Evolutionary conservation across 2,797 vertebrate genomes (phyloP), one percentile per base, ranked within the genome.

Genomic region (Argyrosomus regius): DNA sequence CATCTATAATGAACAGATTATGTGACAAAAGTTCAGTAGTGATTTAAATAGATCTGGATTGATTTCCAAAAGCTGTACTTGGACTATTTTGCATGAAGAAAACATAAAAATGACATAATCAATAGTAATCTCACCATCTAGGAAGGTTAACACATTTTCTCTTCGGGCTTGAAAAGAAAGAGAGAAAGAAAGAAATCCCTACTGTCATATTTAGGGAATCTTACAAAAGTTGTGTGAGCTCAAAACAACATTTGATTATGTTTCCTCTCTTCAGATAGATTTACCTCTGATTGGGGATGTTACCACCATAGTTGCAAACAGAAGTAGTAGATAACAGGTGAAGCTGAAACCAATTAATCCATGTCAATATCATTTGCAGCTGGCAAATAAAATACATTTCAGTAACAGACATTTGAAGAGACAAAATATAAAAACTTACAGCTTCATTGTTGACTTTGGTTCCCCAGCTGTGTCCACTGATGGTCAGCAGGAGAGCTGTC

Each of bases 271-370:
- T 75, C 16, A 26, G 4, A 58, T 54, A 26, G 5, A 14, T 75
- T 87, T 90, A 96, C 95, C 94, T 94, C 80, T 91, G 49, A 91
- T 22, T 63, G 89, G 83, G 31, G 86, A 84, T 64, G 92, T 76
- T 60, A 60, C 48, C 46, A 86, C 91, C 41, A 74, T 67, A 41
- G 85, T 81, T 65, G 80, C 64, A 73, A 92, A 76, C 0, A 70
- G 62, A 72, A 94, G 53, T 65, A 93, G 48, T 3, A 87, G 18
- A 80, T 77, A 79, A 81, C 24, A 80, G 35, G 78, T 3, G 2
- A 86, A 83, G 56, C 92, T 93, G 78, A 89, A 88, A 85, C 13
- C 67, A 75, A 89, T 5, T 17, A 67, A 60, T 53, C 16, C 14
- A 49, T 24, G 2, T 3, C 5, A 6, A 16, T 28, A 10, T 46